Conservation (phyloP, 2,797 vertebrate species). For the Acridotheres tristis region DNA sequence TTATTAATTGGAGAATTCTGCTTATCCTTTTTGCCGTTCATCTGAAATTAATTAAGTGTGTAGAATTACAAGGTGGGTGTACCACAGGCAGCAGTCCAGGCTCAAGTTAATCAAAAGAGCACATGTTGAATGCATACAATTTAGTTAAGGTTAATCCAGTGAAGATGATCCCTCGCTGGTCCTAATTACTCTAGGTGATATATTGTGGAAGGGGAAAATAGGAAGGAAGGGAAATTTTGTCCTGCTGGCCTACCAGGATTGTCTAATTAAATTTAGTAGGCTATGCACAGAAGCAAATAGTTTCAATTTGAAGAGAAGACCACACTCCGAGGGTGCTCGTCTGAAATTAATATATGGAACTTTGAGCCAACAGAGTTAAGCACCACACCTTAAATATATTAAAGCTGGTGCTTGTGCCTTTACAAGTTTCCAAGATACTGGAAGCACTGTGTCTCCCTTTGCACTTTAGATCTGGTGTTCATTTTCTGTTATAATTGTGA, state of each 20-base stretch:
- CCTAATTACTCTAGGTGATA: slow-evolving; percentile 87
- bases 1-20: slow-evolving; percentile 81
- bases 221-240: slow-evolving; percentile 82
- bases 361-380: neutral
- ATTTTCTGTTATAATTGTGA: neutral
- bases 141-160: slow-evolving; percentile 87
- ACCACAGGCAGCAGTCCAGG: slow-evolving; percentile 76
- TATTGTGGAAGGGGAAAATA: slow-evolving; percentile 80
- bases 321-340: slow-evolving; percentile 66
- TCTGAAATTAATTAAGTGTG: slow-evolving; percentile 88
- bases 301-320: slow-evolving; percentile 79
- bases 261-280: slow-evolving; percentile 92
- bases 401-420: neutral
- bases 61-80: slow-evolving; percentile 85
- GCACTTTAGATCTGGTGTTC: neutral
- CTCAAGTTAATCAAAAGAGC: slow-evolving; percentile 86
- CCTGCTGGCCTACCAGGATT: slow-evolving; percentile 80
- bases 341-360: slow-evolving; percentile 36
- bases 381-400: neutral
- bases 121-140: slow-evolving; percentile 84
- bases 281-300: slow-evolving; percentile 87
- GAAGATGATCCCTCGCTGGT: slow-evolving; percentile 83
- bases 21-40: slow-evolving; percentile 74
- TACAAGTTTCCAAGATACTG: fast-evolving
- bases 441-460: neutral